Base-by-base conservation (phyloP, 2,113 vertebrate genomes). In the Stigmatopora argus region DNA sequence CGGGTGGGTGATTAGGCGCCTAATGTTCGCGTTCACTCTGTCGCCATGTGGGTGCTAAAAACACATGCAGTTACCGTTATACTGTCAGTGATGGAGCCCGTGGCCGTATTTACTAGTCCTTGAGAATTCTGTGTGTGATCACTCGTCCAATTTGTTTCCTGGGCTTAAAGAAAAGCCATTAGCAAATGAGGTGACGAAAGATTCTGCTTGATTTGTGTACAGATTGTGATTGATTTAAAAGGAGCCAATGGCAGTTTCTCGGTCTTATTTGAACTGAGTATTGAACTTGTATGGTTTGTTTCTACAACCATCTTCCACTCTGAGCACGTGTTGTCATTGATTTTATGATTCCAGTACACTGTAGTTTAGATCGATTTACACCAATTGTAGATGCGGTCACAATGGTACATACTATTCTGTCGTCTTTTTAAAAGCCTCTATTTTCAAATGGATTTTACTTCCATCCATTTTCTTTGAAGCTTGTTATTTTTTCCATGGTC, bases 101-200 rank as follows among this genome's bases (percentile, higher is more conserved):
- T 31, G 48, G 14, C 17, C 48, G 6, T 49, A 49, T 49, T 49
- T 49, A n/a, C 49, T 51, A 35, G 56, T 38, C 49, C 59, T 44
- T 35, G 15, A 7, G 51, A 52, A 72, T 35, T 26, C 9, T 49
- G 47, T 49, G 45, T 31, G 12, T 19, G 14, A 17, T 35, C 12
- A 23, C 23, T 14, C 23, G 38, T 38, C 26, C 59, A n/a, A 53
- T 35, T 62, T 70, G 58, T 19, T 31, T 26, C 58, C 17, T 10
- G 38, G 69, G 44, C 26, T 19, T 70, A 65, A 69, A 70, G 18
- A 62, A 63, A 65, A 48, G 47, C 69, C 71, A 68, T 86, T 77
- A 75, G 75, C 62, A 69, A 70, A 84, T 84, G 55, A 75, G 55
- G 67, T 59, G 65, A 67, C 70, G 51, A 58, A 74, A 58, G 60